Base-by-base conservation (phyloP, 2,113 vertebrate genomes). In the Bombycilla garrulus region DNA sequence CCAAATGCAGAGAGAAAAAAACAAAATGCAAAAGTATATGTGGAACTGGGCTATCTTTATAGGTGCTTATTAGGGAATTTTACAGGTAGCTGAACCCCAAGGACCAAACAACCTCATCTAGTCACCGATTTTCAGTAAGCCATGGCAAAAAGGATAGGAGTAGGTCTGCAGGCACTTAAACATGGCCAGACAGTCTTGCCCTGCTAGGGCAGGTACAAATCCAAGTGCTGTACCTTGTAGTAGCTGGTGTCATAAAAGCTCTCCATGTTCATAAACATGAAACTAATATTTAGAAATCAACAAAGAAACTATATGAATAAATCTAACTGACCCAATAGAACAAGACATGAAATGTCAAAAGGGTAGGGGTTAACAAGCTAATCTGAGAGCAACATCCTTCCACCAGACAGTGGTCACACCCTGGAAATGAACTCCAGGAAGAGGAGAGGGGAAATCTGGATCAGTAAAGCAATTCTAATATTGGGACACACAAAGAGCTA, bases 371-470 rank as follows among this genome's bases (percentile, higher is more conserved):
- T 93, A 97, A 97, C 93, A 97, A 97, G 62, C 93, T 93, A 93
- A 97, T 95, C 72, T 12, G 36, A 97, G 86, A 72, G 93, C 82
- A 96, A 97, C 92, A 96, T 95, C 96, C 93, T 97, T 96, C 94
- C 95, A 88, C 69, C 56, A 95, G 86, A 85, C 88, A 93, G 76
- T 81, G 88, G 96, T 94, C 86, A 97, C 94, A 95, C 96, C 90
- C 95, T 96, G 76, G 53, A 95, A 93, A 92, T 80, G 25, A 94
- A 81, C 83, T 84, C 69, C 92, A 89, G 96, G 90, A 92, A 97
- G 77, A 57, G 20, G 10, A 85, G 31, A 47, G 28, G 64, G 82
- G 83, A 92, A 90, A 90, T 44, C 60, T 77, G 61, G n/a, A 90
- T 60, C 78, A 88, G 50, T 69, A 79, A 83, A 79, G 77, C 48